Base-by-base conservation (phyloP, 2,888 invertebrate genomes). In the Spilosoma lubricipeda region DNA sequence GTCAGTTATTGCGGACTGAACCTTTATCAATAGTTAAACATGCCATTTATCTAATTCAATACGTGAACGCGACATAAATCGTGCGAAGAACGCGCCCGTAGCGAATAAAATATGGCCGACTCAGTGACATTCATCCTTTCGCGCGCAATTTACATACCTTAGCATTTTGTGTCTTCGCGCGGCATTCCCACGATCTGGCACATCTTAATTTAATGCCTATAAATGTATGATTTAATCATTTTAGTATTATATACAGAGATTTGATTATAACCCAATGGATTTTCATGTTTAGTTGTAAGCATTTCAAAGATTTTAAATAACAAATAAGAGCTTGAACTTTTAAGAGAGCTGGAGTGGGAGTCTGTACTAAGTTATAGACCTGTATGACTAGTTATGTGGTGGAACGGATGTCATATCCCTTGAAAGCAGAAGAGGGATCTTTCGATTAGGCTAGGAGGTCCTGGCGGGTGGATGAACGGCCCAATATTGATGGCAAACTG, bases 71-170 rank as follows among this genome's bases (percentile, higher is more conserved):
- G 80, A 83, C 86, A 85, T 88, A 88, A 87, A 89, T 87, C 85
- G 80, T 80, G 78, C 77, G 80, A 80, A 81, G 82, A 81, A 82
- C 77, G 82, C 83, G 81, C 77, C 79, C 80, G 80, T 81, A 82
- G 81, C 70, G 70, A 80, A 85, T 88, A 85, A 91, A 89, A 89
- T 88, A 90, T 88, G 90, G 87, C 86, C 71, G 81, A 64, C 81
- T 36, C 77, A 72, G 82, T 85, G 89, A 87, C 92, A 87, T 89
- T 89, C 89, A 88, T 90, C 88, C 84, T 89, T 89, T 87, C 87
- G 88, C 89, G 90, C 87, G 88, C 86, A 86, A 90, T 91, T 92
- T 91, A 87, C 90, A 91, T 91, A 86, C 77, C 79, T 86, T 83
- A 85, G 83, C 83, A 82, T 86, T 86, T 85, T 67, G 83, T 80